Evolutionary conservation across 2,113 vertebrate genomes (phyloP), one percentile per base, ranked within the genome.

Genomic region (Elaphurus davidianus): DNA sequence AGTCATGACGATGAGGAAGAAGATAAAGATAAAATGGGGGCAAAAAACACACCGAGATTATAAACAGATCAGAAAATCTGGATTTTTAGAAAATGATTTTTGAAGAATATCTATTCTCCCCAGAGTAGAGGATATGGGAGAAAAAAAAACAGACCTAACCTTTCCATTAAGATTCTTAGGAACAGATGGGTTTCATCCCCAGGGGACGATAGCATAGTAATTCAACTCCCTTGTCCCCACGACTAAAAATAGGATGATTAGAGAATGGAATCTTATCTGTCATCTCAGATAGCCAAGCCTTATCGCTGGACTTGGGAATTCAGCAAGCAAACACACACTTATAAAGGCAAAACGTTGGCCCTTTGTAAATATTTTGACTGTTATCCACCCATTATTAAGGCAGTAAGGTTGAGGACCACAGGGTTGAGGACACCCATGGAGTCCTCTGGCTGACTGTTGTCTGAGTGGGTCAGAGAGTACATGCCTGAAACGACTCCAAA

Each of bases 211-310:
- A 79, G 71, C 87, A 50, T 27, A 81, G 97, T 97, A 98, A 98
- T 98, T 97, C 86, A 97, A 97, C 33, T 95, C 97, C 87, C 95
- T 96, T 64, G n/a, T 96, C 78, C 82, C 45, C 64, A 96, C 0
- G 15, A 90, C 97, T 98, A 97, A 97, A 98, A 98, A 97, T 98
- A 96, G 82, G 71, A 92, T 97, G 97, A 95, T 87, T 96, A 89
- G 93, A 95, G 93, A 95, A 93, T 40, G 87, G 83, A 93, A 87
- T 96, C 57, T 94, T 76, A 95, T 91, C 84, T 67, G 78, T 81
- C 74, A 64, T 82, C 79, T 33, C 83, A 93, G 89, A 91, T 33
- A 74, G 57, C 52, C 82, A 64, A 78, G 62, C 30, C 64, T 92
- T 92, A 52, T 82, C 62, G n/a, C 64, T 8, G 30, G 87, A 84